Conservation (phyloP, 2,888 invertebrate genomes). For the Vanessa cardui region DNA sequence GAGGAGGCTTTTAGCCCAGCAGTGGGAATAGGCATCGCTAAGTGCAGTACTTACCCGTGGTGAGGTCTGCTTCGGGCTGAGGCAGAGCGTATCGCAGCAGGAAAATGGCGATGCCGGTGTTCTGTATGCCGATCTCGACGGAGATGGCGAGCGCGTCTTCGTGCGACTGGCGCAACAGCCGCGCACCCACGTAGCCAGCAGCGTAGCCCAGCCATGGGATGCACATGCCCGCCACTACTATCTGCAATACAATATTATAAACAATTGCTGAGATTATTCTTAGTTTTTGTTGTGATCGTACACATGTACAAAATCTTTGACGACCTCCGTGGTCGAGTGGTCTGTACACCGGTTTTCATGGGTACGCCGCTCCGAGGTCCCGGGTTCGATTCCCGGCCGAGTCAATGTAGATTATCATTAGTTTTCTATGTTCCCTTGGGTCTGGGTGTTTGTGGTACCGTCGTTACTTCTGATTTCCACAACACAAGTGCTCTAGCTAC, state of each 20-base stretch:
- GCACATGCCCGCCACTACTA: constrained; percentile 89
- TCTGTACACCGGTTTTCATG: no score
- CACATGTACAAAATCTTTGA: not conserved
- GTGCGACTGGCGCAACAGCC: constrained; percentile 83
- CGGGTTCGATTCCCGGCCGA: no score
- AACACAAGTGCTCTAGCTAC: no score
- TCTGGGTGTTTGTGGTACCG: no score
- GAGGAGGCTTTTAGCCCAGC: no score
- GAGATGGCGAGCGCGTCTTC: constrained; percentile 92
- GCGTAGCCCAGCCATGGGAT: constrained; percentile 92
- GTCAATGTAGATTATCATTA: no score
- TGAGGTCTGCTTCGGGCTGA: constrained; percentile 94
- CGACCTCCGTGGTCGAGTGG: no score
- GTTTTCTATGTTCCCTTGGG: no score
- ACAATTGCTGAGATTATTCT: not conserved
- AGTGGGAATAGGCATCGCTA: no score
- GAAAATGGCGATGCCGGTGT: constrained; percentile 96
- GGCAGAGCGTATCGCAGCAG: constrained; percentile 90
- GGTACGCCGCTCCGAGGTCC: no score
- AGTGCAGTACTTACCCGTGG: constrained; percentile 90
- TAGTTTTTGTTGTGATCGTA: not conserved
- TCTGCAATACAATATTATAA: constrained; percentile 83
- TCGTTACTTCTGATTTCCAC: no score
- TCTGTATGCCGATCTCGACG: constrained; percentile 96
- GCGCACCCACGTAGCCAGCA: constrained; percentile 86